Conservation (phyloP, 2,888 invertebrate genomes). For the Amblyjoppa fuscipennis region DNA sequence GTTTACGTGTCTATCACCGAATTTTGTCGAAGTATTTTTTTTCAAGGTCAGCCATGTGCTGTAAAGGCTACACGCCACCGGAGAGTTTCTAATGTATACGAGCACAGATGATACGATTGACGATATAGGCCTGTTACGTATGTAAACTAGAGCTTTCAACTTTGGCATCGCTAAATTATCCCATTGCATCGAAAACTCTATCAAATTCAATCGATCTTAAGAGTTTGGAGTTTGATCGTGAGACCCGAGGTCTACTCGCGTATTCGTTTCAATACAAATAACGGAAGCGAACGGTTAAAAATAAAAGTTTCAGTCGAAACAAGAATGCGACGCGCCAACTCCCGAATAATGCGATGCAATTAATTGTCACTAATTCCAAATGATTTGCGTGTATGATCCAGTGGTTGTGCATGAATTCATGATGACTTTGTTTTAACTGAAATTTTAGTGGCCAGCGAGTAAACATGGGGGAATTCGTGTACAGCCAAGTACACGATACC, state of each 20-base stretch:
- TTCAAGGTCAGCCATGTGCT: not conserved
- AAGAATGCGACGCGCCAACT: constrained; percentile 18
- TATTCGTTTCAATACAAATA: constrained; percentile 21
- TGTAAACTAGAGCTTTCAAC: not conserved
- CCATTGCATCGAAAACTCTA: not conserved
- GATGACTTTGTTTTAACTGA: constrained; percentile 79
- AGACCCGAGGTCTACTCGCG: not conserved
- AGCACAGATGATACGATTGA: not conserved
- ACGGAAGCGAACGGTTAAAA: constrained; percentile 11
- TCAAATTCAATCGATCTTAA: not conserved
- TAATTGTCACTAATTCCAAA: constrained; percentile 12
- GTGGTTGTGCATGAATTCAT: constrained; percentile 69
- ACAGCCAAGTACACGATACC: constrained; percentile 93
- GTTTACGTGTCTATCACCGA: not conserved
- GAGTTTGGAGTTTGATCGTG: not conserved
- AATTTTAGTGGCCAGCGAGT: constrained; percentile 86
- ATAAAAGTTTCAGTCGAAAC: not conserved
- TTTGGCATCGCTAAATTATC: constrained; percentile 9
- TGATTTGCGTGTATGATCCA: constrained; percentile 23
- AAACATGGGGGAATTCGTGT: constrained; percentile 90
- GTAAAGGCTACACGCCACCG: not conserved
- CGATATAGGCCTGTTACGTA: constrained; percentile 25
- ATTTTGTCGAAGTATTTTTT: not conserved
- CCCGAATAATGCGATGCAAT: not conserved
- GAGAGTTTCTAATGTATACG: not conserved